Percentiles rank a stretch among this genome's conserved stretches.
Conservation (phyloP, 2,888 invertebrate genomes). For the Meliscaeva auricollis region DNA sequence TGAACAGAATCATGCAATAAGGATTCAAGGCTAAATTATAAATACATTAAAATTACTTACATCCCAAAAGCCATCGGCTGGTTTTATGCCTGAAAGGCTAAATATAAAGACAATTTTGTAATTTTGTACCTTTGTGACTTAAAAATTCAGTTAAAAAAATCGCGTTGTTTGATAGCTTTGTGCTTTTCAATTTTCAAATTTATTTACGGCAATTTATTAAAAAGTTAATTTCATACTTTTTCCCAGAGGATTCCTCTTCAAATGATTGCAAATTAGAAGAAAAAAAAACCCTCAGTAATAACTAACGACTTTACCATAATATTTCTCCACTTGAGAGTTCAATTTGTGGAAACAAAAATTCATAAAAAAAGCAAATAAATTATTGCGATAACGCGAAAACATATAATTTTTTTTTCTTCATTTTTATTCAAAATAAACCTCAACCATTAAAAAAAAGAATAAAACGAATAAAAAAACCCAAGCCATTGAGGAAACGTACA, state of each 20-base stretch:
- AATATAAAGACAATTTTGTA: too few relatives aligned
- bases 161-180: too few relatives aligned
- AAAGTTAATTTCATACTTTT: background rate
- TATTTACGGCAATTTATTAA: too few relatives aligned
- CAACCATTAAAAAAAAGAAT: background rate
- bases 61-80: too few relatives aligned
- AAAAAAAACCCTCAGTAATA: constrained; percentile 16
- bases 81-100: too few relatives aligned
- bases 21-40: too few relatives aligned
- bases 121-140: too few relatives aligned
- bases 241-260: constrained; percentile 44
- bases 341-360: constrained; percentile 60
- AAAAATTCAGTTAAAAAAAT: too few relatives aligned
- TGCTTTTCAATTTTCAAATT: too few relatives aligned
- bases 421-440: constrained; percentile 23
- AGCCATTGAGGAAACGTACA: background rate
- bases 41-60: too few relatives aligned
- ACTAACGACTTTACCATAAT: constrained; percentile 58
- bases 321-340: constrained; percentile 66
- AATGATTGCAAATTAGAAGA: constrained; percentile 18
- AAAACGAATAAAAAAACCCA: background rate
- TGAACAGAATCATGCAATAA: too few relatives aligned
- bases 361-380: constrained; percentile 44
- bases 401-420: constrained; percentile 21
- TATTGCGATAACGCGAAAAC: constrained; percentile 25